Base-by-base conservation (phyloP, 2,797 vertebrate species). In the Myotis vivesi region DNA sequence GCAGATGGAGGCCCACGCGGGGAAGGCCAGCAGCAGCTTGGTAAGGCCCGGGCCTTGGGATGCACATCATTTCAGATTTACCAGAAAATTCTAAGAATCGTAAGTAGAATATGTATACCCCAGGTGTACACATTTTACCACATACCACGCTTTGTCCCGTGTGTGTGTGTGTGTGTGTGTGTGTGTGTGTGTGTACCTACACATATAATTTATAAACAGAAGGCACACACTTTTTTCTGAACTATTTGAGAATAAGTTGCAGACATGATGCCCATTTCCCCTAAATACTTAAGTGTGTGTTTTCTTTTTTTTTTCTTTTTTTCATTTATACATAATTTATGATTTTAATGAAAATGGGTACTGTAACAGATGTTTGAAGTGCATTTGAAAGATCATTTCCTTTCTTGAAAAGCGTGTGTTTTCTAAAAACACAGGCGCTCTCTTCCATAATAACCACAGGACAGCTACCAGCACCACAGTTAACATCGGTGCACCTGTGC, bases 1-100 rank as follows among this genome's bases (percentile, higher is more conserved):
- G 95, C 98, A 99, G 97, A 98, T 99, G 98, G 99, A 99, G 87
- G 98, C 99, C 96, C 98, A 99, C 96, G 79, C 98, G 92, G 97
- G 94, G 98, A 99, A 98, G 98, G 98, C 97, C 98, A 98, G 97
- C 97, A 98, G 97, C 96, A 97, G 95, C 53, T 81, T 97, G 98
- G 98, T 98, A 94, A 98, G 97, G 68, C 41, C 87, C 59, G 11
- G 6, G 72, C 28, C 36, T 53, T 8, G 28, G 46, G 62, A 3
- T 23, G 10, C 55, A 11, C 17, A 1, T 44, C 17, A 5, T 44
- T 77, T 93, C 49, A 3, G 28, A 8, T 2, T 19, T 36, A 28
- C 59, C 8, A 10, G 44, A 46, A 66, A 76, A 66, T 28, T 28
- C 3, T n/a, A 17, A 75, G 49, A 17, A 41, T 10, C 16, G 55